Conservation (phyloP, 2,888 invertebrate species). For the Amaurobius ferox region DNA sequence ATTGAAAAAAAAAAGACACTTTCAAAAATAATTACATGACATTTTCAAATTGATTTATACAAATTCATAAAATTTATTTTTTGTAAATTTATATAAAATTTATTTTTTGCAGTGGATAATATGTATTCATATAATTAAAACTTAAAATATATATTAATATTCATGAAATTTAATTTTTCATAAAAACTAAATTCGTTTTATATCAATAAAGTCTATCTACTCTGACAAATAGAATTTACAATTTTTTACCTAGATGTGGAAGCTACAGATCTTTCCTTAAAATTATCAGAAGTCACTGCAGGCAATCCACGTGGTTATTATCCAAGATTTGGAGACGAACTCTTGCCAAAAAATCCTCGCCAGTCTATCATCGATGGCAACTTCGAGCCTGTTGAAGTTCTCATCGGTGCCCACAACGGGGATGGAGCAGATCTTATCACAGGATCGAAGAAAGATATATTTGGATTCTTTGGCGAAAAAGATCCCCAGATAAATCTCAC, state of each 20-base stretch:
- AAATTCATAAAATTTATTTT: too few relatives aligned
- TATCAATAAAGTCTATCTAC: too few relatives aligned
- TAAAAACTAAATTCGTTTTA: too few relatives aligned
- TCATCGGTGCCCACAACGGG: conserved; percentile 57
- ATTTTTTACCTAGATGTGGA: conserved; percentile 6
- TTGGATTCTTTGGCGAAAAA: conserved; percentile 7
- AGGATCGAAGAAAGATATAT: conserved; percentile 23
- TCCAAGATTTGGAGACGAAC: conserved; percentile 40
- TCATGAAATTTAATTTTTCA: too few relatives aligned
- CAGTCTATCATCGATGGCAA: neutral
- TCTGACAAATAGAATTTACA: too few relatives aligned
- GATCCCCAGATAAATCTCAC: neutral
- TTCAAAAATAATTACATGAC: too few relatives aligned
- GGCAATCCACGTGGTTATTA: neutral
- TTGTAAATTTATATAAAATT: too few relatives aligned
- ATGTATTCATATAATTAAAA: too few relatives aligned
- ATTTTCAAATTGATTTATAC: too few relatives aligned
- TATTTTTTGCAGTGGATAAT: too few relatives aligned
- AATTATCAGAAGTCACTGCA: neutral
- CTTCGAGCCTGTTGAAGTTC: conserved; percentile 28
- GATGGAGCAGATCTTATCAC: conserved; percentile 66
- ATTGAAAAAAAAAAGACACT: too few relatives aligned
- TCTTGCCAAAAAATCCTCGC: conserved; percentile 1
- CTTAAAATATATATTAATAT: too few relatives aligned
- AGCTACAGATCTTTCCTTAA: neutral